Base-by-base conservation (phyloP, 2,888 invertebrate species). In the Ornithoptera alexandrae region DNA sequence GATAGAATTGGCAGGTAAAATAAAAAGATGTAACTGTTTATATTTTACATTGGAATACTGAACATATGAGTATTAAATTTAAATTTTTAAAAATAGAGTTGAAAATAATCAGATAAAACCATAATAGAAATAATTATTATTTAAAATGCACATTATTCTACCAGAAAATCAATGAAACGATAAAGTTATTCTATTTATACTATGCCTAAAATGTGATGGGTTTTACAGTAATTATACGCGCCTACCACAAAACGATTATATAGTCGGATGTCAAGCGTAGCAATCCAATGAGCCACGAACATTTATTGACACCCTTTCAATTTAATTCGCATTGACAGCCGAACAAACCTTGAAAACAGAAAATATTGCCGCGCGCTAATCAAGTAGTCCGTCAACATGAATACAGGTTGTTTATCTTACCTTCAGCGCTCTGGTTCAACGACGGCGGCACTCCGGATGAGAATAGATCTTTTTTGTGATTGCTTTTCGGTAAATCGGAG, bases 401-500 rank as follows among this genome's bases (percentile, higher is more conserved):
- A 74, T 74, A 74, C 65, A 68, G 62, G 72, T 77, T 71, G 70
- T 62, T 66, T 69, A 76, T 76, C 89, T 80, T 76, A 92, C 92
- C 92, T 90, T 90, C 91, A 72, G 88, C 87, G 77, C 90, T 90
- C 77, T 89, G 90, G 75, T 91, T 91, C 74, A 91, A 76, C 71
- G 90, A 88, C 71, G 88, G 80, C 53, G 88, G 90, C 57, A 83
- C 87, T 73, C 80, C 88, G 68, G 88, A 81, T 68, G 87, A 81
- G 65, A 81, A 76, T 73, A 90, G 78, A 73, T 89, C 89, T 78
- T 90, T 91, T 76, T 89, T 92, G 85, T 83, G 87, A 63, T 81
- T 87, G 76, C 79, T 77, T 82, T 90, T 91, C 75, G 89, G 86
- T 74, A 80, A 83, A 78, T 95, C 94, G 70, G 93, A 90, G 81